phyloP scores from a whole-genome alignment of 2,797 vertebrate genomes.

The Phylloscopus collybita region DNA sequence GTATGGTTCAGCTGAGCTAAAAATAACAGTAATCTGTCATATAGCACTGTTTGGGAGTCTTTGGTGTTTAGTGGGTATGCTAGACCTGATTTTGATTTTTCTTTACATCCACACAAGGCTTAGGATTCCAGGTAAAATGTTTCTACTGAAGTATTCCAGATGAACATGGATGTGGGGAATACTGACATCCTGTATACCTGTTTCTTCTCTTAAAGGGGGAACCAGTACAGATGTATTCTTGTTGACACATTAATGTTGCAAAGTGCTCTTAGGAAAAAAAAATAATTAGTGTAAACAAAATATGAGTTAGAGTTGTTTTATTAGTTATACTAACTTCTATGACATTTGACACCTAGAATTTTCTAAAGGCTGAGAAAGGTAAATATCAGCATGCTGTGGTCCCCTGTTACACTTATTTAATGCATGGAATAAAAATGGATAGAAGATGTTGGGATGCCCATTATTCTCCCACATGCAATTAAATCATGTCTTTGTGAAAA shows the following conservation, averaged over 20 bases:
- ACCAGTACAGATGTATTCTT: rapidly evolving
- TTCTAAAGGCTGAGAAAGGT: not conserved
- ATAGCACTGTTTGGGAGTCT: not conserved
- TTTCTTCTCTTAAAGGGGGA: not conserved
- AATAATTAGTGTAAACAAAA: not conserved
- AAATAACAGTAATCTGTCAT: not conserved
- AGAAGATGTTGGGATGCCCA: not conserved
- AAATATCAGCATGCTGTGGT: not conserved
- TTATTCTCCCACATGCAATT: not conserved
- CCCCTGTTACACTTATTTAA: not conserved
- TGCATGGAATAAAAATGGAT: not conserved
- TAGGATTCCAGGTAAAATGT: not conserved
- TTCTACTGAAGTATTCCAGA: not conserved
- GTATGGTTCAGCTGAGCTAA: not conserved
- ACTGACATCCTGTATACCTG: not conserved
- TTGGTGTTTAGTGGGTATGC: not conserved
- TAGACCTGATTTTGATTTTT: not conserved
- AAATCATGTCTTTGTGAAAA: not conserved
- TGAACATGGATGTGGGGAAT: not conserved
- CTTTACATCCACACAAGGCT: not conserved
- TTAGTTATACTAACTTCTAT: not conserved
- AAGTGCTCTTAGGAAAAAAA: not conserved
- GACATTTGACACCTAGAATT: not conserved
- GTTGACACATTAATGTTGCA: not conserved
- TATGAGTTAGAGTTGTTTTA: not conserved